A percentile compares a stretch with the other conserved stretches of the same genome.
phyloP scores from a whole-genome alignment of 92 coral and sea anemone genomes.

The Pocillopora meandrina region DNA sequence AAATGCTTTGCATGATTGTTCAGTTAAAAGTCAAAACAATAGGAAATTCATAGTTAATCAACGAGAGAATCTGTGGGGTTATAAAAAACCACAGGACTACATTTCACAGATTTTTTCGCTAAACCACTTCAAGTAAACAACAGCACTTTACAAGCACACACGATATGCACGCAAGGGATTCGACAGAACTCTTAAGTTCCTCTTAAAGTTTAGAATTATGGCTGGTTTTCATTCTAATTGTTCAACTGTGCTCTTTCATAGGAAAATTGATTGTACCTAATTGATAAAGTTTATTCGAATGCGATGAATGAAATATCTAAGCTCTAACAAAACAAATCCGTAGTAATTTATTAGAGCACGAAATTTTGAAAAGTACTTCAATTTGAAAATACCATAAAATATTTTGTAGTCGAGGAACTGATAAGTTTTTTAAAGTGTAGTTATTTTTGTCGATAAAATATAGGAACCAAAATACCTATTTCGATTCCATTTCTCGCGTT shows the following conservation, averaged over 20 bases:
- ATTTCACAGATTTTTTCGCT: background rate
- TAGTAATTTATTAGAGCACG: too few species aligned
- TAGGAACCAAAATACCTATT: too few species aligned
- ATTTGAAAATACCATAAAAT: too few species aligned
- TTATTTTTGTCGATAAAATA: too few species aligned
- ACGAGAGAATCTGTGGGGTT: background rate
- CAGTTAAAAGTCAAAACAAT: background rate
- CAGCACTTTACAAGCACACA: background rate
- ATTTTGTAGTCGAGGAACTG: too few species aligned
- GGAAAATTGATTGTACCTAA: background rate
- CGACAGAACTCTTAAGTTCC: too few species aligned
- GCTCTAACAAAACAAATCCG: background rate
- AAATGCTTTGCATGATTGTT: slow-evolving; percentile 4
- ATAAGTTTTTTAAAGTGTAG: too few species aligned
- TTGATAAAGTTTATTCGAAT: background rate
- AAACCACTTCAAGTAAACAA: background rate
- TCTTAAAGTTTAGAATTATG: too few species aligned
- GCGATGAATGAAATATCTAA: background rate
- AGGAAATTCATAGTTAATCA: background rate
- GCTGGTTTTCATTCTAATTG: background rate
- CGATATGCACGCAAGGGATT: background rate
- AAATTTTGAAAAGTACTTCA: too few species aligned
- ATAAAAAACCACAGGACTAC: background rate
- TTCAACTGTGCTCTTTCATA: background rate
- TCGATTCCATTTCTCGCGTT: too few species aligned